Evolutionary conservation across 2,888 invertebrate genomes (phyloP), one percentile per base, ranked within the genome.

Genomic region (Anodontia alba): DNA sequence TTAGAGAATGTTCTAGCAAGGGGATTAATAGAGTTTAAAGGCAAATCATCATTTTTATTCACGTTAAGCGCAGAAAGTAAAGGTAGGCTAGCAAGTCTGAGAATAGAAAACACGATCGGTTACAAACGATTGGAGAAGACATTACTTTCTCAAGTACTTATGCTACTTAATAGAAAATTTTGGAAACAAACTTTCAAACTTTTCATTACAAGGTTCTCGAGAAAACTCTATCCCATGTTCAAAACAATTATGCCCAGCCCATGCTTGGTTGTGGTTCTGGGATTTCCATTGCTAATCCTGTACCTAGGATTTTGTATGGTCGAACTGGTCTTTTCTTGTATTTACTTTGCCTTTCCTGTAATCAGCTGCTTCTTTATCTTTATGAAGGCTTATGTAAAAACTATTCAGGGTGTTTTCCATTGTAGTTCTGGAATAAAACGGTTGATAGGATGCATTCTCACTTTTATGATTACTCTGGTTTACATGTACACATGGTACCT

Each of bases 111-210:
- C 1, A 23, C 33, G n/a, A 20, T n/a, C 7, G 83, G 83, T 1
- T 83, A 75, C 57, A 83, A 80, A 33, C 62, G 57, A 46, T 23
- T 83, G 0, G 66, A 83, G 15, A 31, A 42, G 2, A 71, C 71
- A 33, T 12, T 80, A 15, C 67, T 75, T 15, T 74, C 79, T 7
- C 76, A 83, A 17, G 33, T 67, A 26, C 72, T 74, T 51, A 80
- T 83, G 83, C 26, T 80, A n/a, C 26, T 83, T n/a, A 72, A 80
- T 42, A 38, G 67, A n/a, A 54, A 42, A 57, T 83, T 80, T 68
- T 83, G 83, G 83, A 51, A 54, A 29, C 68, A 72, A n/a, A 57
- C 57, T 15, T 10, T 75, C 0, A 66, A 67, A 10, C 12, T 80
- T 1, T 77, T 80, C 36, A 15, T 46, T 29, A 26, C 38, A 10